Base-by-base conservation (phyloP, 2,888 invertebrate genomes). In the Onchidella celtica region DNA sequence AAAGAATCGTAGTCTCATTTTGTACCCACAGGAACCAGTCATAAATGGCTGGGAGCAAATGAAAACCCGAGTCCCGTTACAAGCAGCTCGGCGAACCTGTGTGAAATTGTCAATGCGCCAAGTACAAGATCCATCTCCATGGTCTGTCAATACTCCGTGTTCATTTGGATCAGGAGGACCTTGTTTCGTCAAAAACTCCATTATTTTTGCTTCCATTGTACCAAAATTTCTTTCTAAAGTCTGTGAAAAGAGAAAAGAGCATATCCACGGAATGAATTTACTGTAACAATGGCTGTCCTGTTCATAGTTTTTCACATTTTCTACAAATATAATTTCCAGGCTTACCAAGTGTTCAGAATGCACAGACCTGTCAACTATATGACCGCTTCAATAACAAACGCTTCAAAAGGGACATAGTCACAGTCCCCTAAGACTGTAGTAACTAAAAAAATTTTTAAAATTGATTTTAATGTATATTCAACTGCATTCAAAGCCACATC, bases 1-100 rank as follows among this genome's bases (percentile, higher is more conserved):
- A 78, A 92, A 93, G 3, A 92, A 77, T 6, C 92, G 85, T 0
- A 87, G 85, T 81, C 91, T 92, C 90, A 92, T 88, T 84, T 92
- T 92, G 84, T 92, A 93, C 47, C 92, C 92, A 27, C 83, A 85
- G 4, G 86, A 86, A 14, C 88, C 88, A 1, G 93, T 91, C 85
- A 88, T 93, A 87, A 93, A 93, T 2, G 90, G 85, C 0, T 90
- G 89, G 1, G 92, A 92, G 80, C 89, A 90, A 40, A 92, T 84
- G 11, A 17, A 74, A 3, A 34, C 34, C 21, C 72, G 34, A 0
- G 2, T 3, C 14, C 65, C 90, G 38, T 77, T 84, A 0, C 85
- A 63, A 0, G 92, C 92, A 66, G 91, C 90, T 17, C 87, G 85
- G n/a, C 88, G 86, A 36, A 88, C 87, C 68, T 89, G 83, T 6